Evolutionary conservation across 1,140 invertebrate species (phyloP), one percentile per base, ranked within the genome.

Genomic region (Bursaphelenchus mucronatus): DNA sequence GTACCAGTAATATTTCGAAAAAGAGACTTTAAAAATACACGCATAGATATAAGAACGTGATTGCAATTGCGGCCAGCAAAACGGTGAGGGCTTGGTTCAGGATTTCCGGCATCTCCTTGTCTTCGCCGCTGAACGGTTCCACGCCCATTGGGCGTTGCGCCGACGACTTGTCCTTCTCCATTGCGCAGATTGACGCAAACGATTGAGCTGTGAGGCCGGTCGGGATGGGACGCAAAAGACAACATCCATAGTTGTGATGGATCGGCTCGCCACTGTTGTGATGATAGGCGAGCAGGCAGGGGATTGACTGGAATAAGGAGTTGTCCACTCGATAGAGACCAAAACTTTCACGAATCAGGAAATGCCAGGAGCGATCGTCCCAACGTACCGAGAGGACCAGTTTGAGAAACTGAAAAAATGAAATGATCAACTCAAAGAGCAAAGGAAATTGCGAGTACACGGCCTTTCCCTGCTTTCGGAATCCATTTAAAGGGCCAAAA

Each of bases 321-420:
- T 5, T 55, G 19, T 15, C 39, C 54, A 39, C n/a, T 39, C n/a
- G 13, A 55, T 39, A n/a, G 6, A 15, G 13, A 4, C 19, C n/a
- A 55, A 55, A 39, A 6, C 6, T 55, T 55, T 55, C n/a, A 4
- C 19, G n/a, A 39, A 55, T 30, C n/a, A 44, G 54, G 39, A 55
- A 55, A 44, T 55, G 54, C n/a, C 39, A 55, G 13, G 19, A n/a
- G 1, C 54, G 54, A 44, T 55, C 54, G 5, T 55, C 19, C 54
- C 54, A 55, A n/a, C 13, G 15, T 1, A 55, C 13, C 13, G 13
- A n/a, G n/a, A 55, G 54, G 6, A 55, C 54, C n/a, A 39, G 54
- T 6, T 55, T 55, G n/a, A 55, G n/a, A 6, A 55, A n/a, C 54
- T 55, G 13, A n/a, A 55, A n/a, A n/a, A 55, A n/a, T 15, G 54